Evolutionary conservation across 2,797 vertebrate genomes (phyloP).

Genomic region (Chelonia mydas): DNA sequence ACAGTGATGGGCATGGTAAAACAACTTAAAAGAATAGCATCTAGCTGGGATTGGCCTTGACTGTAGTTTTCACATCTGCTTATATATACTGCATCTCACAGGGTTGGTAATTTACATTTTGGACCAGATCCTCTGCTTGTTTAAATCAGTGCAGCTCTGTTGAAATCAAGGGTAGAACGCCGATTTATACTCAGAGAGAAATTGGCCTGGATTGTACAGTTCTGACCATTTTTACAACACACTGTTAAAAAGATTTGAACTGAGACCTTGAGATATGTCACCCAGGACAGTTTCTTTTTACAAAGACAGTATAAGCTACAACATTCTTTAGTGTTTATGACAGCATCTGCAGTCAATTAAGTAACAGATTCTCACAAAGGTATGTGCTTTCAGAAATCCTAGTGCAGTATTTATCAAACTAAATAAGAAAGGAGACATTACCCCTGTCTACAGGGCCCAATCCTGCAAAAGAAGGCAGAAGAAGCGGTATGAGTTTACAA

Average conservation of each 20-base stretch:
- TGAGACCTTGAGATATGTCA: not conserved
- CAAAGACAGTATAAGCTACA: not conserved
- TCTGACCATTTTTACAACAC: not conserved
- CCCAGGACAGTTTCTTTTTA: not conserved
- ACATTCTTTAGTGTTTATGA: not conserved
- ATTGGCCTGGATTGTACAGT: not conserved
- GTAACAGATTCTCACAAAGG: conserved; percentile 12
- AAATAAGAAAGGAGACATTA: conserved; percentile 33
- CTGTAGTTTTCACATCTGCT: not conserved
- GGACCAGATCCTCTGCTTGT: not conserved
- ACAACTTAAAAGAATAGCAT: not conserved
- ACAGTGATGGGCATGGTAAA: not conserved
- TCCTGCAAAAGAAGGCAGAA: not conserved
- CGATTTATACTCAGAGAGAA: not conserved
- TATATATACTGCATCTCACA: not conserved
- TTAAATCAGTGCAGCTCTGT: not conserved
- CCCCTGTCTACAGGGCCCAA: not conserved
- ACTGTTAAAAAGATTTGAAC: not conserved
- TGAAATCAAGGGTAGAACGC: not conserved
- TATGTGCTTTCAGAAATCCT: conserved; percentile 25
- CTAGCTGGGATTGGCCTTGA: not conserved
- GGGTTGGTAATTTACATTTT: not conserved
- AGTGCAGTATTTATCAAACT: conserved; percentile 44
- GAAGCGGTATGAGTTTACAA: not conserved
- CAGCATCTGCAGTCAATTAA: conserved; percentile 66